Percentiles rank a stretch among this genome's conserved stretches.
Evolutionary conservation across 2,797 vertebrate species (phyloP).

Genomic region (Nyctalus aviator): DNA sequence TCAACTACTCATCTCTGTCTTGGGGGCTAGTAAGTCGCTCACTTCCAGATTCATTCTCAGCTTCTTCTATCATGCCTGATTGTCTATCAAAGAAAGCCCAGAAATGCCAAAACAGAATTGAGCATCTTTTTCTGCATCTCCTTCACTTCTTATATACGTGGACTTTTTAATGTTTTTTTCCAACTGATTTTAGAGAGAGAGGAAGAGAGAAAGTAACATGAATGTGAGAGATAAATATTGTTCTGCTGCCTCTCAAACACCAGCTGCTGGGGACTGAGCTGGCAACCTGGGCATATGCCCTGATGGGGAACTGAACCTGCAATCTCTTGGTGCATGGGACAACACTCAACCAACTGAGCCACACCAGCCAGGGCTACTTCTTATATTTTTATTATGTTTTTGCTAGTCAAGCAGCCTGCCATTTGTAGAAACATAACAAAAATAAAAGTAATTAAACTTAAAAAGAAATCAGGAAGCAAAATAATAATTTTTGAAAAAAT

Average conservation of each 20-base stretch:
- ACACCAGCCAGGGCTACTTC: background rate
- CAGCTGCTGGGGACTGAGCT: too few relatives aligned
- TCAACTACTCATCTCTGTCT: background rate
- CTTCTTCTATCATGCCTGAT: too few relatives aligned
- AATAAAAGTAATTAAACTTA: background rate
- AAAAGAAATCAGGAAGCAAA: background rate
- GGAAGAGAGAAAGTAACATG: background rate
- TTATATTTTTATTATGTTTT: background rate
- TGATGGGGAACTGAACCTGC: background rate
- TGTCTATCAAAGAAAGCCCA: background rate
- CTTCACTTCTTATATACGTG: background rate
- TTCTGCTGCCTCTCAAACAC: background rate
- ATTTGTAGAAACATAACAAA: background rate
- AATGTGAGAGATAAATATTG: background rate
- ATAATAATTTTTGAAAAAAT: background rate
- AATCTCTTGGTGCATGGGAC: background rate
- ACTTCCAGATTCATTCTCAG: background rate
- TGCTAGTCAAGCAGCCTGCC: background rate
- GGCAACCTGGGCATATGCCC: background rate
- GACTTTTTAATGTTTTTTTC: background rate
- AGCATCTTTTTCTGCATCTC: background rate
- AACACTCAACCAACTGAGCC: background rate
- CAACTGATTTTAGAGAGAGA: background rate
- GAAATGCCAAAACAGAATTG: background rate
- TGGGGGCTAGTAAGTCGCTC: fast-evolving